Evolutionary conservation across 2,888 invertebrate species (phyloP).

Genomic region (Mythimna loreyi): DNA sequence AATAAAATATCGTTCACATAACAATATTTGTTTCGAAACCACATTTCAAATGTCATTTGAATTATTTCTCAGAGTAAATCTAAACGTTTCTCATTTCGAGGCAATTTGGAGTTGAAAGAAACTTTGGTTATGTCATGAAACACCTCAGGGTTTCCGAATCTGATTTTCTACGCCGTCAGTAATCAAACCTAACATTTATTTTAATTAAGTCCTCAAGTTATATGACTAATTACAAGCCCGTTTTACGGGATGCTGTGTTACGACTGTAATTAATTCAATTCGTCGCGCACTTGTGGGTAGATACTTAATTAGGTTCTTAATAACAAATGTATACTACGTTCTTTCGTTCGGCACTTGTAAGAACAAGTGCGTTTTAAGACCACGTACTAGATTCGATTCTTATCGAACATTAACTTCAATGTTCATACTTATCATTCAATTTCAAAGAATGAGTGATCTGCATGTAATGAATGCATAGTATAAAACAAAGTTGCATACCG

Average conservation of each 20-base stretch:
- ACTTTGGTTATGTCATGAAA: constrained; percentile 21
- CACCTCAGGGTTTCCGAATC: constrained; percentile 20
- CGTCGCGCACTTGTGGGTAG: constrained; percentile 3
- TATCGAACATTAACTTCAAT: constrained; percentile 21
- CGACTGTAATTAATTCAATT: constrained; percentile 17
- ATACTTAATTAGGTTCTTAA: constrained; percentile 16
- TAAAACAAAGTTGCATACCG: too few relatives aligned
- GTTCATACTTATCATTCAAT: background rate
- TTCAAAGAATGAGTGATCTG: background rate
- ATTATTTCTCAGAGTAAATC: constrained; percentile 25
- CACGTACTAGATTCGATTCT: too few relatives aligned
- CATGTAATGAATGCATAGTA: too few relatives aligned
- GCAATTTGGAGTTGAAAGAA: constrained; percentile 33
- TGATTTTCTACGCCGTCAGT: constrained; percentile 22
- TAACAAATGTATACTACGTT: constrained; percentile 5
- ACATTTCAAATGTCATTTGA: constrained; percentile 21
- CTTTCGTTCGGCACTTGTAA: too few relatives aligned
- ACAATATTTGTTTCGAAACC: background rate
- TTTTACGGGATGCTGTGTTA: constrained; percentile 15
- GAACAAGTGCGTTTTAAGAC: too few relatives aligned
- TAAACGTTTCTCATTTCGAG: constrained; percentile 22
- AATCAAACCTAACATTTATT: constrained; percentile 30
- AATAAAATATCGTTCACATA: constrained; percentile 6
- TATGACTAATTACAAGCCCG: constrained; percentile 21
- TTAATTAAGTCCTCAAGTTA: constrained; percentile 43